Base-by-base conservation (phyloP, 2,113 vertebrate species). In the Lucifuga dentata region DNA sequence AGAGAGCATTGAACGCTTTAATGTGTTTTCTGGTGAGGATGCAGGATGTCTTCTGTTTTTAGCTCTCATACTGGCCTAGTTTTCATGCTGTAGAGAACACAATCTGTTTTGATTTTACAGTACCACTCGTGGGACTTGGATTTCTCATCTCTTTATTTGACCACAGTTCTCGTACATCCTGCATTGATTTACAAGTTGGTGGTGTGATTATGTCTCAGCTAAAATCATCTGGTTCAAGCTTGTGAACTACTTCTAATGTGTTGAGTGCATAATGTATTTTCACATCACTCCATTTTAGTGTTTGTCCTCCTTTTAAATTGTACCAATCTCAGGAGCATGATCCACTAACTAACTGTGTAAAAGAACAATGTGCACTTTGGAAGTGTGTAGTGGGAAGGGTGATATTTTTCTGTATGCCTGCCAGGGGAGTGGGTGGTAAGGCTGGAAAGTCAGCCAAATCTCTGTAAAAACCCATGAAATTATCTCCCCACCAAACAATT, bases 1-100 rank as follows among this genome's bases (percentile, higher is more conserved):
- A 74, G 51, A 53, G 49, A 48, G 58, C 73, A 85, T 76, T 88
- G 68, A 89, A 85, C 29, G 16, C 50, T 44, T 41, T 3, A 68
- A 79, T 43, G 51, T 50, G 60, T 73, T 76, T 61, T 76, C 32
- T 66, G 64, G 12, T 23, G 23, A 60, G 38, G 35, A 73, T 1
- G 66, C 8, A 20, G 44, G 36, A 15, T 12, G 46, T 16, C 57
- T 35, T 60, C 23, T 43, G 33, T 16, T 73, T n/a, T 26, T 21
- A 23, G 39, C 68, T 59, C 16, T 61, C 61, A 17, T 57, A 44
- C 36, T 64, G 53, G 16, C 5, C 16, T 48, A 32, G 38, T 76
- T 62, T 68, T 49, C 5, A 45, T 19, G 65, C 32, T 55, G 61
- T 11, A 43, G 3, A 48, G 23, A 16, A 26, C 10, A 38, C 39